Percentiles rank a stretch among this genome's conserved stretches.
phyloP scores from a whole-genome alignment of 2,888 invertebrate genomes.

The Ophioninae sp. region DNA sequence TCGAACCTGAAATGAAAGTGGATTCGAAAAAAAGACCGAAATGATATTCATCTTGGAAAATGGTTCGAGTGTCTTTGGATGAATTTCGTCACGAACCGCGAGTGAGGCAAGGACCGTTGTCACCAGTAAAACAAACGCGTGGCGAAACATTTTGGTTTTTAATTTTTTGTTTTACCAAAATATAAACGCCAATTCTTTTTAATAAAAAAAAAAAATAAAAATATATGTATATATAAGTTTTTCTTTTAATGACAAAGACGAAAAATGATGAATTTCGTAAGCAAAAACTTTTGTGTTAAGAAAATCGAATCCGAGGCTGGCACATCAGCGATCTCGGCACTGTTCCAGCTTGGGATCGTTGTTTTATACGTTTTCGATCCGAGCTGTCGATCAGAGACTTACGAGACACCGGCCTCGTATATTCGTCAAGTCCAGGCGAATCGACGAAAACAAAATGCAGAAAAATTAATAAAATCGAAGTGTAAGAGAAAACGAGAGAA shows the following conservation, averaged over 20 bases:
- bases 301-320: constrained; percentile 6
- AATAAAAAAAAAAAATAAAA: neutral
- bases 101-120: constrained; percentile 11
- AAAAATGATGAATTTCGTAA: neutral
- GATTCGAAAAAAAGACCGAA: neutral
- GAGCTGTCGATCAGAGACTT: constrained; percentile 39
- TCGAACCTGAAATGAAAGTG: neutral
- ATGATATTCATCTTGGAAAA: neutral
- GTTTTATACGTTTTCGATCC: constrained; percentile 53
- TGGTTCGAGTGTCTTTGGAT: neutral
- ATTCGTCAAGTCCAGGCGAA: constrained; percentile 43
- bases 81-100: constrained; percentile 27
- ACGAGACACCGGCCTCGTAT: constrained; percentile 47
- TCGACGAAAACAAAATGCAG: constrained; percentile 23
- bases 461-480: neutral
- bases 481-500: neutral
- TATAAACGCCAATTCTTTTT: neutral
- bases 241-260: neutral
- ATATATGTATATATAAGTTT: neutral
- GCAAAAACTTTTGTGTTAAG: neutral
- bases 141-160: constrained; percentile 31
- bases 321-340: constrained; percentile 7
- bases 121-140: constrained; percentile 19
- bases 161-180: neutral
- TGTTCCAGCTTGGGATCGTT: neutral